Percentiles rank a stretch among this genome's conserved stretches.
Evolutionary conservation across 2,888 invertebrate genomes (phyloP).

Genomic region (Ophion ventricosus): DNA sequence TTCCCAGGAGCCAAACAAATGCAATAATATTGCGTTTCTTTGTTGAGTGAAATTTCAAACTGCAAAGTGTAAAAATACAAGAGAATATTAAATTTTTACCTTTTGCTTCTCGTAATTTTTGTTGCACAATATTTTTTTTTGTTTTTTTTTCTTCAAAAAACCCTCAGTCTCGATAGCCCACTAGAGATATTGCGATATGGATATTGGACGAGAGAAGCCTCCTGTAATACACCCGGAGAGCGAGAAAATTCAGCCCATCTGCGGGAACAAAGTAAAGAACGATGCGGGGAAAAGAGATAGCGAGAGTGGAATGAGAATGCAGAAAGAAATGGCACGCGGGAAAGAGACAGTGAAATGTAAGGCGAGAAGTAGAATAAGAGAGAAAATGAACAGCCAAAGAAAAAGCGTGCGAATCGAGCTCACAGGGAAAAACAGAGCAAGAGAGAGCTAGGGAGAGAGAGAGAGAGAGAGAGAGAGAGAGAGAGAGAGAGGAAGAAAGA

Average conservation of each 20-base stretch:
- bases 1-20: background rate
- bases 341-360: conserved; percentile 52
- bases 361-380: conserved; percentile 23
- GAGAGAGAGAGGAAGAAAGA: conserved; percentile 41
- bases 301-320: conserved; percentile 49
- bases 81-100: no score
- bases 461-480: conserved; percentile 31
- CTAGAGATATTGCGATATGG: background rate
- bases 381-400: conserved; percentile 30
- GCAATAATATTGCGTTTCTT: no score
- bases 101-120: no score
- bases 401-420: conserved; percentile 31
- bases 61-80: no score
- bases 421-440: conserved; percentile 13
- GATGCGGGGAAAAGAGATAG: conserved; percentile 9
- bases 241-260: conserved; percentile 32
- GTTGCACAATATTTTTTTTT: background rate
- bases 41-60: background rate
- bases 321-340: conserved; percentile 57
- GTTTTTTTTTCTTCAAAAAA: conserved; percentile 3
- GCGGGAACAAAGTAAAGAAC: conserved; percentile 38
- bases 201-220: background rate
- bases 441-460: conserved; percentile 50
- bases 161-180: background rate
- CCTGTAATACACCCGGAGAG: conserved; percentile 20